Base-by-base conservation (phyloP, 2,888 invertebrate genomes). In the Corbicula japonica region DNA sequence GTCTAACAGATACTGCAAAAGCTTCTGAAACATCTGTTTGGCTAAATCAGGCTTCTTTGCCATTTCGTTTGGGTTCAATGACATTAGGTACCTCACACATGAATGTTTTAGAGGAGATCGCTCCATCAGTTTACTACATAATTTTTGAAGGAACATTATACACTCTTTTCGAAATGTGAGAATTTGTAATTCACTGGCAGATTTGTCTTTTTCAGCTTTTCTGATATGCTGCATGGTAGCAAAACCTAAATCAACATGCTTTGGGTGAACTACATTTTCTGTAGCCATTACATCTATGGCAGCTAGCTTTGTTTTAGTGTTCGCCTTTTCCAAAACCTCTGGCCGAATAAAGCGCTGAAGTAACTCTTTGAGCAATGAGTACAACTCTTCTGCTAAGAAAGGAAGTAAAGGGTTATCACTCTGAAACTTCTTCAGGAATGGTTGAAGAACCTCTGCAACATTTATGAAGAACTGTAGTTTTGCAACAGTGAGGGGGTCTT, bases 91-190 rank as follows among this genome's bases (percentile, higher is more conserved):
- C 26, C 70, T 60, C 60, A 69, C 69, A 56, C 41, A 32, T 21
- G 58, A 44, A 58, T 69, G 58, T 26, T 69, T 69, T n/a, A 69
- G 44, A 56, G 69, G 69, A n/a, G 58, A 58, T 34, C 70, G 26
- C 35, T 70, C 60, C 60, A 70, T 28, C 48, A 70, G 48, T 26
- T 70, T 70, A 30, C 32, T 60, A 32, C 60, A 32, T 60, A 70
- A 60, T 48, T 30, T 35, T 60, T 70, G 58, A 12, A 32, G 56
- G 48, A 70, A 70, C 34, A 60, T 23, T 18, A 18, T 58, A 28
- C 70, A 70, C 48, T 70, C 60, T 12, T 46, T 70, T 35, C 44
- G 44, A 35, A 46, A 60, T 12, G 58, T 32, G 15, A 69, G 54
- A 56, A 69, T 46, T 44, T 69, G 69, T 46, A 69, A 30, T 28